These are phyloP conservation scores for Sipha flava DNA, from an alignment of 1,140 invertebrate species.

Conservation along the genomic window DNA sequence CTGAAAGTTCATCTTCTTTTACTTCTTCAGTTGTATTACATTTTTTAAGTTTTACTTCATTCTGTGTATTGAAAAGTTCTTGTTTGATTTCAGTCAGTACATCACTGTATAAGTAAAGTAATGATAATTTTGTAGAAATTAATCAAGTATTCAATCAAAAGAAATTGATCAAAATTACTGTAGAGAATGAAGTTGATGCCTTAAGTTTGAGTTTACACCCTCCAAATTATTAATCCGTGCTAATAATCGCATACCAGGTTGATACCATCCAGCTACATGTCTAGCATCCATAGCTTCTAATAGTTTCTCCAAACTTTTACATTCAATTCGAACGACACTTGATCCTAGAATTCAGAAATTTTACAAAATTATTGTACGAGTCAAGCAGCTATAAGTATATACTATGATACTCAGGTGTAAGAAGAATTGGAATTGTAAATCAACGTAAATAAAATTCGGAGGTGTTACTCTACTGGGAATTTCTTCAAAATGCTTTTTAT, in stretches of 20 bases:
- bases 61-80: constrained; percentile 1
- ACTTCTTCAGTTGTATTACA: background rate
- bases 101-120: background rate
- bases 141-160: background rate
- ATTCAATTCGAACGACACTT: constrained; percentile 48
- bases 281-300: constrained; percentile 57
- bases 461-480: too few species aligned
- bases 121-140: background rate
- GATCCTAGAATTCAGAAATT: constrained; percentile 39
- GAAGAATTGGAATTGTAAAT: too few species aligned
- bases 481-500: too few species aligned
- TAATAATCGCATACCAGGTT: constrained; percentile 62
- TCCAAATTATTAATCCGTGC: constrained; percentile 55
- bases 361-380: too few species aligned
- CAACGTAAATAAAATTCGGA: too few species aligned
- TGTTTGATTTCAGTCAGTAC: background rate
- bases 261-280: constrained; percentile 63
- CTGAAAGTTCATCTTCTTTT: background rate
- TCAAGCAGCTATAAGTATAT: too few species aligned
- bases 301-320: constrained; percentile 51
- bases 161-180: background rate
- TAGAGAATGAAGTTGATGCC: constrained; percentile 46
- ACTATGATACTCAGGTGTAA: too few species aligned
- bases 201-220: constrained; percentile 51
- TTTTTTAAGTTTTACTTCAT: background rate